Evolutionary conservation across 1,140 invertebrate species (phyloP).

Genomic region (Zaprionus nigranus): DNA sequence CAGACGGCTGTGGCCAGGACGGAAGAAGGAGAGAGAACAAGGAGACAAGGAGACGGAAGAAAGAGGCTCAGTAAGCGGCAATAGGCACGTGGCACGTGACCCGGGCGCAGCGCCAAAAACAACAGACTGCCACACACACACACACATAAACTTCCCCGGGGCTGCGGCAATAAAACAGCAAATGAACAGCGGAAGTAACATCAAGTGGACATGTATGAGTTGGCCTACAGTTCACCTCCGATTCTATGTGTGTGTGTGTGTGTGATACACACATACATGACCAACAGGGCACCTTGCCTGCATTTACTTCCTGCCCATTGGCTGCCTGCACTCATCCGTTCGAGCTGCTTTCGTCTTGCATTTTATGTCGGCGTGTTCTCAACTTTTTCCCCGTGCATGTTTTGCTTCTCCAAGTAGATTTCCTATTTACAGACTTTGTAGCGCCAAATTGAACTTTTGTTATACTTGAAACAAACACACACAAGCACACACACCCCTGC

Average conservation of each 20-base stretch:
- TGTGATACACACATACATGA: conserved; percentile 7
- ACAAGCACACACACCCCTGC: too few relatives aligned
- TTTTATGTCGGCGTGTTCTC: conserved; percentile 30
- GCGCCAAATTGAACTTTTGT: conserved; percentile 81
- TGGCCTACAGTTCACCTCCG: conserved; percentile 43
- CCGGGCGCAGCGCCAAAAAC: conserved; percentile 40
- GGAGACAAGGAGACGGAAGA: neutral
- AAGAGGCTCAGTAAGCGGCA: conserved; percentile 18
- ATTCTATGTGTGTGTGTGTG: conserved; percentile 4
- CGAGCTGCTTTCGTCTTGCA: conserved; percentile 16
- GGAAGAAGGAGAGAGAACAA: neutral
- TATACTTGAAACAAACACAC: conserved; percentile 46
- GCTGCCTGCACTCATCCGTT: conserved; percentile 40
- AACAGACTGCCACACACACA: conserved; percentile 26
- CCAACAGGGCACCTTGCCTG: conserved; percentile 51
- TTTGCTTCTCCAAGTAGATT: conserved; percentile 69
- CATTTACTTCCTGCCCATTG: conserved; percentile 68
- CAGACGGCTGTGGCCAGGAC: conserved; percentile 30
- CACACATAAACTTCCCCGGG: conserved; percentile 40
- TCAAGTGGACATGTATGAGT: conserved; percentile 61
- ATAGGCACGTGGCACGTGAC: conserved; percentile 68
- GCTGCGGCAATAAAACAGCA: conserved; percentile 75
- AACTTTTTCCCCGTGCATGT: conserved; percentile 65
- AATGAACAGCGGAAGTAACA: conserved; percentile 78
- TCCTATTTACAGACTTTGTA: conserved; percentile 77